phyloP scores from a whole-genome alignment of 2,797 vertebrate species.

The Halcyon badia region DNA sequence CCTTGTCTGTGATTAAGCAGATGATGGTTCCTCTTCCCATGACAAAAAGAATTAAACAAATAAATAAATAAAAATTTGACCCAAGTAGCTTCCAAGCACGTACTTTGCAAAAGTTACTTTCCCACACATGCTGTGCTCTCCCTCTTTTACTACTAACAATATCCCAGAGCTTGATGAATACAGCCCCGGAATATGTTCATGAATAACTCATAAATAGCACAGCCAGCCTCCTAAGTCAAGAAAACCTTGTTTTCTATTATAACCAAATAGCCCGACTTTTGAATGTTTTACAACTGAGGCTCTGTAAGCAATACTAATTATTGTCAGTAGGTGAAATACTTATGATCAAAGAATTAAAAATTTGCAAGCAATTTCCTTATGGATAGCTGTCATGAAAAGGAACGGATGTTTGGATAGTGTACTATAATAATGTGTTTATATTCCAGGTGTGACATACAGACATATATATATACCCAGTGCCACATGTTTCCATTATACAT shows the following conservation, averaged over 20 bases:
- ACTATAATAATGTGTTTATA: background rate
- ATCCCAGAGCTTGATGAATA: background rate
- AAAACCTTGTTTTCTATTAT: background rate
- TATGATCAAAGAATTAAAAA: background rate
- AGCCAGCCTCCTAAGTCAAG: background rate
- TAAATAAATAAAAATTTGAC: background rate
- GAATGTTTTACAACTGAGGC: background rate
- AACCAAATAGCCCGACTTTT: background rate
- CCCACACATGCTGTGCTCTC: background rate
- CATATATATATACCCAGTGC: fast-evolving
- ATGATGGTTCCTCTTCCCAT: too few relatives aligned
- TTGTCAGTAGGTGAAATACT: background rate
- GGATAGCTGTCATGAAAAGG: background rate
- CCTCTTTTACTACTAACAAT: background rate
- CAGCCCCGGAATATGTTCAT: background rate
- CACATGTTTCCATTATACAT: background rate
- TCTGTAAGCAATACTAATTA: background rate
- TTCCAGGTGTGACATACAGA: background rate
- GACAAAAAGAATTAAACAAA: too few relatives aligned
- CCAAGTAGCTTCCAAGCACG: fast-evolving
- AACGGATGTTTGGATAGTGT: background rate
- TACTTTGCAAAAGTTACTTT: background rate
- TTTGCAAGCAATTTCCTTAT: background rate
- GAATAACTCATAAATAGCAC: background rate
- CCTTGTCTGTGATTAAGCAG: too few relatives aligned